Evolutionary conservation across 64 coral and sea anemone genomes (phyloP), one percentile per base, ranked within the genome.

Genomic region (Stylophora pistillata): DNA sequence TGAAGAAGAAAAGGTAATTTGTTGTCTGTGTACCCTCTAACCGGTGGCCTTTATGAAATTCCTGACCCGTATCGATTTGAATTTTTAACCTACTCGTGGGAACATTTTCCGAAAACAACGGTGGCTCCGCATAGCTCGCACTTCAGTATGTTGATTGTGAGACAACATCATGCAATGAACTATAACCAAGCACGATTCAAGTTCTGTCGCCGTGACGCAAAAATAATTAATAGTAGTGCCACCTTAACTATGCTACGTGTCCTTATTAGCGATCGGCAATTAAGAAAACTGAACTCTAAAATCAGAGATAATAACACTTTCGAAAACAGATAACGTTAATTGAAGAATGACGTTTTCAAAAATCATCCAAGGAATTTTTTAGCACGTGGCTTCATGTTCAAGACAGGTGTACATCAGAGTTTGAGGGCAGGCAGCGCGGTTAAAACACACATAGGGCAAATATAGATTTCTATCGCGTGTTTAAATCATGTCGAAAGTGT

Each of bases 311-410:
- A 47, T 14, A 25, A 52, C 37, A 30, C 17, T 82, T 82, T 81
- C 57, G 32, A 63, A 65, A 28, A 68, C 4, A 68, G 7, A 68
- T n/a, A 21, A 28, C 5, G 26, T 68, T 11, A 68, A 68, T 26
- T n/a, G 23, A 84, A 16, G 13, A 25, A 41, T 65, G 14, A 84
- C 21, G 78, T 82, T 64, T 68, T 23, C 59, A n/a, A 33, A 82
- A 47, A 69, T 28, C 41, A 69, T n/a, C 30, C 32, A 9, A 17
- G 62, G 80, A 62, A 84, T 69, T 84, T n/a, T 84, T n/a, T 52
- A 84, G 26, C 80, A 84, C 80, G 80, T 84, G 80, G 80, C 69
- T 60, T 79, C 53, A 23, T 52, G 15, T 63, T 84, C 34, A 2
- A 53, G 69, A 84, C 80, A 84, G 80, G 80, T 84, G 62, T 84